Evolutionary conservation across 1,140 invertebrate species (phyloP), one percentile per base, ranked within the genome.

Genomic region (Drosophila kohkoa): DNA sequence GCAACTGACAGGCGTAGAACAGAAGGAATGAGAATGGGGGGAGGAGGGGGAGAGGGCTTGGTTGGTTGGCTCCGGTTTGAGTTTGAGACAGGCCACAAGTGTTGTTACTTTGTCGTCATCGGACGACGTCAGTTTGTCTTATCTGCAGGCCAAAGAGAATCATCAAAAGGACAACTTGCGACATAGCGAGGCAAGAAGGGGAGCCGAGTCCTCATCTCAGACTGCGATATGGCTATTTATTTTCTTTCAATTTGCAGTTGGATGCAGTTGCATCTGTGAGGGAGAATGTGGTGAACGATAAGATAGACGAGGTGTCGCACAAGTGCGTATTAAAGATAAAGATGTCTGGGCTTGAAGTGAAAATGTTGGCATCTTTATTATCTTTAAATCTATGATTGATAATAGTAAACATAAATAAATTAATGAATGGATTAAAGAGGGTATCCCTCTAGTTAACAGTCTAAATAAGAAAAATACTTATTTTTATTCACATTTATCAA

Each of bases 231-330:
- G 65, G 75, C 67, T 76, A 87, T 82, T 87, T 86, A 86, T 87
- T 87, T 86, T 86, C 82, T 79, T 86, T 87, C 82, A 87, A 86
- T 86, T 86, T 76, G 51, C 62, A 60, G 64, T 32, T 70, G 20
- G 11, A 15, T 16, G 38, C 6, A 41, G 13, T 52, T 52, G 11
- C 25, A 28, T 25, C 25, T 51, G 32, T 10, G 25, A 43, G 32
- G 10, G 15, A 41, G 20, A 32, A 32, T 32, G 32, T 8, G 32
- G 32, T 25, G 2, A 15, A 52, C 2, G 5, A 15, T 20, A 41
- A 28, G 16, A 10, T 20, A 10, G 35, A 32, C 2, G 30, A 63
- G 11, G 46, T 63, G 32, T 16, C 59, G 30, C 5, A 35, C n/a
- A 59, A 59, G 46, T 46, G 41, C 43, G 8, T 59, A 41, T 59